Evolutionary conservation across 92 coral and sea anemone genomes (phyloP).

Genomic region (Desmophyllum pertusum): DNA sequence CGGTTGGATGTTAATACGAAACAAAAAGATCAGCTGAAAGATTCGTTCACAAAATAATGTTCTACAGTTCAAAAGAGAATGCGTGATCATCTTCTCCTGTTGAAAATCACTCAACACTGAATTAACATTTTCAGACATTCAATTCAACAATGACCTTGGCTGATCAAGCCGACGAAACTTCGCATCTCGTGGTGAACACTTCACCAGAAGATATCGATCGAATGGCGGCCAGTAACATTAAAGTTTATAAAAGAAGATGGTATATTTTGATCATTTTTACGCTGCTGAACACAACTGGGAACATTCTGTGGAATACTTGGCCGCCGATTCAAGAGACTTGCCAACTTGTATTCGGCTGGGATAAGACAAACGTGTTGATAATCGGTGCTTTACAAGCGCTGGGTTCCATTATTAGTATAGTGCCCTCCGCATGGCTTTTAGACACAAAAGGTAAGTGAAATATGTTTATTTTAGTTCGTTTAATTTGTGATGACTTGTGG

Average conservation of each 20-base stretch:
- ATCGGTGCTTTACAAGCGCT: slow-evolving; percentile 94
- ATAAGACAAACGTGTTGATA: slow-evolving; percentile 76
- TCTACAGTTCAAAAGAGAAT: neutral
- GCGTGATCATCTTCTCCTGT: neutral
- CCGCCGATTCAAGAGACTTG: slow-evolving; percentile 96
- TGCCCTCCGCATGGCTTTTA: slow-evolving; percentile 92
- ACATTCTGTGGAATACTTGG: slow-evolving; percentile 96
- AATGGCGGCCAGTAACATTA: slow-evolving; percentile 39
- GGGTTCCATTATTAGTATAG: slow-evolving; percentile 83
- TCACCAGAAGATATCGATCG: slow-evolving; percentile 19
- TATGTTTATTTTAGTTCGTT: neutral
- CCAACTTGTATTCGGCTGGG: slow-evolving; percentile 91
- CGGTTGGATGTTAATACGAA: too few species aligned
- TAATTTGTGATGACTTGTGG: neutral
- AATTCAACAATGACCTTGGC: neutral
- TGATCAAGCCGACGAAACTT: slow-evolving; percentile 34
- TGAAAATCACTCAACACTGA: neutral
- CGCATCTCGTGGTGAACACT: slow-evolving; percentile 39
- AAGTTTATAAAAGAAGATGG: slow-evolving; percentile 88
- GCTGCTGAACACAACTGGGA: slow-evolving; percentile 74
- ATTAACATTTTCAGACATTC: too few species aligned
- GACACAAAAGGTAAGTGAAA: slow-evolving; percentile 87
- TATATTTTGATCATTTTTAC: slow-evolving; percentile 81
- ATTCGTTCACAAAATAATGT: neutral
- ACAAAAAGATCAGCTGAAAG: too few species aligned